These are phyloP conservation scores for Tonatia bakeri DNA, from an alignment of 2,113 vertebrate genomes.

Conservation along the genomic window DNA sequence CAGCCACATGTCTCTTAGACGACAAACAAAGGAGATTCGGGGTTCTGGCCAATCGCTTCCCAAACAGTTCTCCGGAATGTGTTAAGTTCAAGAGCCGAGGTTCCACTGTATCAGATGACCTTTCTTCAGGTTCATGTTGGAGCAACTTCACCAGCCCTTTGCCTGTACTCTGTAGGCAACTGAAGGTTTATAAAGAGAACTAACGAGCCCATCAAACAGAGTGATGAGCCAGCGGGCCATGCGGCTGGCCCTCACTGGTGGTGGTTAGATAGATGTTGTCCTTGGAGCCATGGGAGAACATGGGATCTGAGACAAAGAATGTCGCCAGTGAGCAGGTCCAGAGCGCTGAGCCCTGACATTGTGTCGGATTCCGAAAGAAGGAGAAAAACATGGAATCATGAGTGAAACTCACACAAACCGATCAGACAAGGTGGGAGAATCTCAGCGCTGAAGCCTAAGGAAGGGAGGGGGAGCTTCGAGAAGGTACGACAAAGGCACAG, in stretches of 20 bases:
- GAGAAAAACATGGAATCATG: background rate
- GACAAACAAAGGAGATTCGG: no score
- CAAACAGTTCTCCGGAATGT: no score
- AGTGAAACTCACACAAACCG: background rate
- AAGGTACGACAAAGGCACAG: fast-evolving
- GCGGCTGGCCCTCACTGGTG: background rate
- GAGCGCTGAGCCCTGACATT: background rate
- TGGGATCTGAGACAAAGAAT: background rate
- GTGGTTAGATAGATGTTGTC: background rate
- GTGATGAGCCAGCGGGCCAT: background rate
- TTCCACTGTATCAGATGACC: background rate
- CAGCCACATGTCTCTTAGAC: no score
- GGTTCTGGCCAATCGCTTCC: no score
- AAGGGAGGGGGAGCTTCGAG: background rate
- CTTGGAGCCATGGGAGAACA: background rate
- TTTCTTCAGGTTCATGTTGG: background rate
- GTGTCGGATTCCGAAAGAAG: background rate
- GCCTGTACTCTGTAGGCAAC: background rate
- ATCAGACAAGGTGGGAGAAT: background rate
- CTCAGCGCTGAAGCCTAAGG: background rate
- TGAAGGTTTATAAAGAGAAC: no score
- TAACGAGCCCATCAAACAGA: background rate
- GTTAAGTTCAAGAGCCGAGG: no score
- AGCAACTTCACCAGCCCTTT: background rate
- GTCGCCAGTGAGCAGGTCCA: background rate